Evolutionary conservation across 2,113 vertebrate species (phyloP).

Genomic region (Rousettus leschenaultii): DNA sequence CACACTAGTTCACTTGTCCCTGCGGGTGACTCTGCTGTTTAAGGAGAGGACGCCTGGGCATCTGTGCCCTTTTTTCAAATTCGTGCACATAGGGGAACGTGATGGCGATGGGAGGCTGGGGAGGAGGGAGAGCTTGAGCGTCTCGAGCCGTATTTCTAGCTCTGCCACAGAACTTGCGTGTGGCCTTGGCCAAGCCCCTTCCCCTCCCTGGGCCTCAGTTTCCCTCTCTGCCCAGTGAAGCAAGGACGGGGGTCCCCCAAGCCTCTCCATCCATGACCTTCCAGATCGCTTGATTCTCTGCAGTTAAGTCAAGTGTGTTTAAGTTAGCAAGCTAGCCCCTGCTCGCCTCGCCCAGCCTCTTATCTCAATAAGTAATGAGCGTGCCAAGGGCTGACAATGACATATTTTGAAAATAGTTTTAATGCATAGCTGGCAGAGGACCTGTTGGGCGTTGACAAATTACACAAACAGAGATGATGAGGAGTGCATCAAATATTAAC

Average conservation of each 20-base stretch:
- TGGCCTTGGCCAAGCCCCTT: background rate
- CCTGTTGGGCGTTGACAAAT: constrained; percentile 98
- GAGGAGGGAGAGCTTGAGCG: background rate
- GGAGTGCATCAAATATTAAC: constrained; percentile 99
- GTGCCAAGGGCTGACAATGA: constrained; percentile 99
- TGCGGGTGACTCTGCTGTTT: background rate
- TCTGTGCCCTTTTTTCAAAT: background rate
- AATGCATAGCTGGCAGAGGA: constrained; percentile 98
- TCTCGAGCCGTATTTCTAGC: background rate
- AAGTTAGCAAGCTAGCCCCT: constrained; percentile 86
- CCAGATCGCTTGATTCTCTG: background rate
- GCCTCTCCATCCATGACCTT: background rate
- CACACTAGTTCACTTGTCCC: background rate
- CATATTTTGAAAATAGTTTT: constrained; percentile 99
- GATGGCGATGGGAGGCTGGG: accelerated
- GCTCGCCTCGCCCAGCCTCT: constrained; percentile 91
- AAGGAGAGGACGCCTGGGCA: background rate
- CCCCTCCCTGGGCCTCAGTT: background rate
- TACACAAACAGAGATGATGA: constrained; percentile 90
- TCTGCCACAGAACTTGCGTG: background rate
- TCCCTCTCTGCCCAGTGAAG: background rate
- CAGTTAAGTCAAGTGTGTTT: constrained; percentile 69
- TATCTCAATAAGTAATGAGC: constrained; percentile 99
- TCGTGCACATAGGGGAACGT: background rate
- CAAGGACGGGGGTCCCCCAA: background rate